Evolutionary conservation across 2,113 vertebrate species (phyloP).

Genomic region (Barnardius zonarius): DNA sequence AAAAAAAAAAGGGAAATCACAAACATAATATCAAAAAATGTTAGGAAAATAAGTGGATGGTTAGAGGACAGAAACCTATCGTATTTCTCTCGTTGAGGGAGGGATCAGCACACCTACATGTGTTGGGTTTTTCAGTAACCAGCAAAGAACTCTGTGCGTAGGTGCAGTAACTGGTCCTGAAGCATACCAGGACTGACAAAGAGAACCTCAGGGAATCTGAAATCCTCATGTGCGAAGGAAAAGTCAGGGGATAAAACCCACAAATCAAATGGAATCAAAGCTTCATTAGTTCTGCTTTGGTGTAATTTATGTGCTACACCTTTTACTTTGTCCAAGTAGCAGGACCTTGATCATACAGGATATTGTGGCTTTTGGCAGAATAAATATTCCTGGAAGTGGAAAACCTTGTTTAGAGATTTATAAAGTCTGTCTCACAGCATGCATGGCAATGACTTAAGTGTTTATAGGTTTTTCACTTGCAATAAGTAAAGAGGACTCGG

Average conservation of each 20-base stretch:
- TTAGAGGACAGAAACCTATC: not conserved
- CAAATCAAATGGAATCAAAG: not conserved
- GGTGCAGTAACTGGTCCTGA: not conserved
- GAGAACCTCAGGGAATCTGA: not conserved
- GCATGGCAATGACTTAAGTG: not conserved
- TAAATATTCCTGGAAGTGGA: not conserved
- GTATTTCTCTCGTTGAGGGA: not conserved
- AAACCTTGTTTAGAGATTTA: not conserved
- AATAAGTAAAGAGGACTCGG: not conserved
- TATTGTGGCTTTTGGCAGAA: not conserved
- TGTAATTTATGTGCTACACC: not conserved
- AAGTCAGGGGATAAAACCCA: not conserved
- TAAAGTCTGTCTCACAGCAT: not conserved
- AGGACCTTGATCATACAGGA: not conserved
- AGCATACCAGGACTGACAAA: not conserved
- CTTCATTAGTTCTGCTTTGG: not conserved
- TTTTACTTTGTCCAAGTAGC: not conserved
- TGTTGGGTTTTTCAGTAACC: not conserved
- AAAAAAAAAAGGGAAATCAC: not conserved
- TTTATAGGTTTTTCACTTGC: not conserved
- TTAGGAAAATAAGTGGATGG: not conserved
- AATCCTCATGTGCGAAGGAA: not conserved
- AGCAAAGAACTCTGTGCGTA: not conserved
- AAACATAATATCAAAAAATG: not conserved
- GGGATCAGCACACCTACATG: rapidly evolving